Conservation (phyloP, 1,140 invertebrate species). For the Chelonus insularis region DNA sequence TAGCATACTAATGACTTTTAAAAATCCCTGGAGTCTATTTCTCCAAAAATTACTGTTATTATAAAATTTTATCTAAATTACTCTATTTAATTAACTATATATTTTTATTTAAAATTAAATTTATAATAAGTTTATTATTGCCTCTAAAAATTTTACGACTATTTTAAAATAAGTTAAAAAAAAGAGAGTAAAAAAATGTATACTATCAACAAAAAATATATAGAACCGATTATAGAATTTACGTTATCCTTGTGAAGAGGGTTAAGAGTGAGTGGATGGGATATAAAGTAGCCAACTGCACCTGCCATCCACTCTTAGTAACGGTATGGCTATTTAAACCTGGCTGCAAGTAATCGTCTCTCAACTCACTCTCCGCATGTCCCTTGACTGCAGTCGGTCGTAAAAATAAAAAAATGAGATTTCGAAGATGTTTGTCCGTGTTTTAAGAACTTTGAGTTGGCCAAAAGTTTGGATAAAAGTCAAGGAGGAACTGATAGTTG, state of each 20-base stretch:
- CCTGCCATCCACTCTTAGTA: conserved; percentile 21
- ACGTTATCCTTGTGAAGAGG: conserved; percentile 2
- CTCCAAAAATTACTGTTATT: no score
- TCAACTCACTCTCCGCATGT: conserved; percentile 1
- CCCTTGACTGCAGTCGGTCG: neutral
- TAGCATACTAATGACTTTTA: no score
- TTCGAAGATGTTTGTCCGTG: conserved; percentile 3
- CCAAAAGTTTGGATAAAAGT: neutral
- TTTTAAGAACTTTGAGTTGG: neutral
- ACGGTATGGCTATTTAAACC: conserved; percentile 9
- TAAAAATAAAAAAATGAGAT: conserved; percentile 5
- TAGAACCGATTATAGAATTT: no score
- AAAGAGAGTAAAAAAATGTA: no score
- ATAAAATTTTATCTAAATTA: no score
- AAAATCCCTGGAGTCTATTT: no score
- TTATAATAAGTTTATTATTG: no score
- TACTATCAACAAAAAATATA: no score
- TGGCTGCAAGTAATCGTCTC: conserved; percentile 33
- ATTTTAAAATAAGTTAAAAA: no score
- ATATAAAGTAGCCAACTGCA: conserved; percentile 25
- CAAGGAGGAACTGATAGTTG: neutral
- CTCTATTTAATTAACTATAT: no score
- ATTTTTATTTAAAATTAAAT: no score
- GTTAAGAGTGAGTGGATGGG: neutral
- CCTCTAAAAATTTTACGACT: no score